Base-by-base conservation (phyloP, 2,888 invertebrate species). In the Sinopyrophorus schimmeli region DNA sequence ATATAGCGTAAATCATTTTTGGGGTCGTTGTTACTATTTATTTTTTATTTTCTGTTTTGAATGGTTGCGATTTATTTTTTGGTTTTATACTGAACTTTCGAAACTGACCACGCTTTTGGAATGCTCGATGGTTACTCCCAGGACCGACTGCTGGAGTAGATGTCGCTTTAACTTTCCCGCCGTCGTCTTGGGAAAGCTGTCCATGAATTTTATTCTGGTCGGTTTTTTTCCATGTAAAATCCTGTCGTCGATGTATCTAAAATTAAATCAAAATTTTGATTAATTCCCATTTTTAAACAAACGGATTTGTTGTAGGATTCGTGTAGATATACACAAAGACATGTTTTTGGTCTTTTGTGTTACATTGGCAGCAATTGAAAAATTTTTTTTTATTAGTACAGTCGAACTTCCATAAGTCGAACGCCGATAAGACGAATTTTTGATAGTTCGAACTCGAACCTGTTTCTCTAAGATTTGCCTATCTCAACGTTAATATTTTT, bases 171-270 rank as follows among this genome's bases (percentile, higher is more conserved):
- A 54, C 37, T 63, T 63, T 7, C 70, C 70, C 16, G 60, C 53
- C 6, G 58, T 47, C 1, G 69, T 68, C 32, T 63, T 62, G 1
- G 69, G 69, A 26, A 70, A 60, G 32, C 59, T 58, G n/a, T 64
- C 60, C 35, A 65, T 38, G 26, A 67, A 62, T 11, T 61, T 40
- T 5, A 69, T 58, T 53, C 55, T 62, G 0, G 60, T 58, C 1
- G 67, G 65, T 18, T 39, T 10, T 18, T 58, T 55, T n/a, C 57
- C 49, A 3, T 46, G 28, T 1, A 64, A 60, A n/a, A 61, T 28
- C 18, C 55, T 50, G 24, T 61, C 57, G 4, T 44, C 41, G 18
- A 66, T 46, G 38, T 46, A 61, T 12, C 58, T 58, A 30, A 27
- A n/a, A n/a, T n/a, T n/a, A n/a, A n/a, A n/a, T n/a, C n/a, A n/a